Evolutionary conservation across 30 jellyfish, hydroid and myxozoan species (phyloP), one percentile per base, ranked within the genome.

Genomic region (Sanderia malayensis): DNA sequence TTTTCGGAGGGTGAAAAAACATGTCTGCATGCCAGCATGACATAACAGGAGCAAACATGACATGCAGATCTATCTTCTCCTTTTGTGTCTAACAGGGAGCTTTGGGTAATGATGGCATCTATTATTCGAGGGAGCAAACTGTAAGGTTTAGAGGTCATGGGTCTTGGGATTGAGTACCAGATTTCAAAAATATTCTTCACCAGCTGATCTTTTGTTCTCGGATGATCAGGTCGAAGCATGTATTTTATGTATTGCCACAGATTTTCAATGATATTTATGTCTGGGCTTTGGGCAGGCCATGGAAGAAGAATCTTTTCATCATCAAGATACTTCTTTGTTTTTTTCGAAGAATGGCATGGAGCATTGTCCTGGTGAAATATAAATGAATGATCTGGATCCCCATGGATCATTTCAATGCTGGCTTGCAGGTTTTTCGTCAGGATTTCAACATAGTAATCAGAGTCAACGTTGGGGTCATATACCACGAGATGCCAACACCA

Each of bases 351-450:
- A 33, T 47, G 74, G 0, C 34, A 46, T 23, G 74, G 75, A 30
- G 85, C 76, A 73, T 73, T 73, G n/a, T 73, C 85, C 28, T 73
- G 85, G 29, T 73, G 74, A 70, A 70, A 70, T 19, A 47, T 70
- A 25, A 47, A 70, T 23, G 70, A 57, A 34, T 63, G 34, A 11
- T 67, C 64, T 9, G 58, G 31, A n/a, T 44, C 70, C 17, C 83
- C 72, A 70, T 3, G 46, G 28, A 44, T 47, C 24, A 22, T 6
- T 11, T 27, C 83, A 44, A 53, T 34, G 6, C 30, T 21, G 2
- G 37, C 45, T 20, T 7, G 17, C 44, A 70, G 55, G 72, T 27
- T 47, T 26, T 10, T 47, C 26, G 8, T 41, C 55, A 41, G 15
- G 8, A 41, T 24, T 44, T 27, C 23, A 70, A 18, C 2, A 13